Conservation (phyloP, 92 coral and sea anemone genomes). For the Pocillopora grandis region DNA sequence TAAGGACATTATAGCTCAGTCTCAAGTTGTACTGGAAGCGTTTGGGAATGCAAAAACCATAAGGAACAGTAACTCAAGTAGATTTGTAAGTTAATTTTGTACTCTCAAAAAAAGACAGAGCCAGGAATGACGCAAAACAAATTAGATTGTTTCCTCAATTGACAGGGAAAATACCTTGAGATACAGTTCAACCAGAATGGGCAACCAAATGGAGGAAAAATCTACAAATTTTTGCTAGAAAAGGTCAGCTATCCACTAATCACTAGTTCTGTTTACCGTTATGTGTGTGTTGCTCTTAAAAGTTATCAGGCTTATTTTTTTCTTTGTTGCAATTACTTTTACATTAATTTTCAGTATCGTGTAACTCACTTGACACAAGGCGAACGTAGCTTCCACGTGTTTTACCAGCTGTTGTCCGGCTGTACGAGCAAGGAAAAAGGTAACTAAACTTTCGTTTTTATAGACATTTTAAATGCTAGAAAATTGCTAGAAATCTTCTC, state of each 20-base stretch:
- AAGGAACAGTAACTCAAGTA: constrained; percentile 84
- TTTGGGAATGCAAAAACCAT: constrained; percentile 88
- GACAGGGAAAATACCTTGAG: constrained; percentile 79
- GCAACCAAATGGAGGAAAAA: constrained; percentile 85
- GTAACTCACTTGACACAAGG: constrained; percentile 63
- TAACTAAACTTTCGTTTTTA: not conserved
- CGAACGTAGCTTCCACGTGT: constrained; percentile 82
- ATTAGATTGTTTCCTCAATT: not conserved
- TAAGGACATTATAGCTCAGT: constrained; percentile 73
- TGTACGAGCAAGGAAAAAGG: constrained; percentile 46
- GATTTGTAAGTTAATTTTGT: constrained; percentile 63
- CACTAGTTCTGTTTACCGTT: too few species aligned
- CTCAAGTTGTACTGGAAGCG: constrained; percentile 83
- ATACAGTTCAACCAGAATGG: constrained; percentile 68
- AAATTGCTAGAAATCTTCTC: too few species aligned
- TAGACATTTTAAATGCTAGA: not conserved
- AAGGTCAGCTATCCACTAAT: constrained; percentile 7
- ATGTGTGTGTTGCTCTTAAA: too few species aligned
- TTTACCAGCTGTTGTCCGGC: constrained; percentile 73
- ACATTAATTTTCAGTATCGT: constrained; percentile 58
- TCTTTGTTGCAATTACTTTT: not conserved
- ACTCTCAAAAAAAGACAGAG: too few species aligned
- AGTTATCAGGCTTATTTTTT: too few species aligned
- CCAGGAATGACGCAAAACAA: too few species aligned
- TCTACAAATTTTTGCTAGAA: constrained; percentile 80